Percentiles rank a stretch among this genome's conserved stretches.
Evolutionary conservation across 1,140 invertebrate genomes (phyloP).

Genomic region (Drosophila sucinea): DNA sequence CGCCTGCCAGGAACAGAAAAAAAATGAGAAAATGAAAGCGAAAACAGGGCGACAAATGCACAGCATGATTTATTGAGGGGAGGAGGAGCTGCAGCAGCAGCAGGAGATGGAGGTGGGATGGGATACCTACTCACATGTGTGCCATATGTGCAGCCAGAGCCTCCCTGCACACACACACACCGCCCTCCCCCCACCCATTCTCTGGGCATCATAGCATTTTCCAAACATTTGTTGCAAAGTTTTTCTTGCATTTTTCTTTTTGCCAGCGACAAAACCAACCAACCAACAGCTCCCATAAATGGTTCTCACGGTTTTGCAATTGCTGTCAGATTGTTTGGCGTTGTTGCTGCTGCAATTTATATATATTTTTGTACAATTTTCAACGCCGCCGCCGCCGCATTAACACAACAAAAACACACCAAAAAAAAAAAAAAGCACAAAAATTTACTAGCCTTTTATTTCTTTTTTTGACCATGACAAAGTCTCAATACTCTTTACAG

Average conservation of each 20-base stretch:
- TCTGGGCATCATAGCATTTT: conserved; percentile 68
- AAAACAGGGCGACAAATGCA: conserved; percentile 68
- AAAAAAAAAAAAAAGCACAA: conserved; percentile 17
- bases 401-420: conserved; percentile 33
- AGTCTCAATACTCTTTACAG: not conserved
- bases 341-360: conserved; percentile 38
- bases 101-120: not conserved
- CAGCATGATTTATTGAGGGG: conserved; percentile 65
- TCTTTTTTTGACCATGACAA: not conserved
- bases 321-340: conserved; percentile 50
- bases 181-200: not conserved
- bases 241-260: conserved; percentile 75
- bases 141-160: conserved; percentile 39
- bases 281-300: conserved; percentile 63
- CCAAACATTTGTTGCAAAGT: conserved; percentile 69
- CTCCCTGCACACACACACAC: not conserved
- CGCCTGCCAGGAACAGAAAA: conserved; percentile 43
- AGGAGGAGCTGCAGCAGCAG: not conserved
- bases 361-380: conserved; percentile 56
- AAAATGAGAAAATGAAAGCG: conserved; percentile 2
- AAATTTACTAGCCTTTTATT: not conserved
- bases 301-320: conserved; percentile 77
- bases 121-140: conserved; percentile 53
- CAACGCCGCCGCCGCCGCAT: conserved; percentile 44
- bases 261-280: conserved; percentile 10